phyloP scores from a whole-genome alignment of 1,140 invertebrate species.

The Drosophila ironensis region DNA sequence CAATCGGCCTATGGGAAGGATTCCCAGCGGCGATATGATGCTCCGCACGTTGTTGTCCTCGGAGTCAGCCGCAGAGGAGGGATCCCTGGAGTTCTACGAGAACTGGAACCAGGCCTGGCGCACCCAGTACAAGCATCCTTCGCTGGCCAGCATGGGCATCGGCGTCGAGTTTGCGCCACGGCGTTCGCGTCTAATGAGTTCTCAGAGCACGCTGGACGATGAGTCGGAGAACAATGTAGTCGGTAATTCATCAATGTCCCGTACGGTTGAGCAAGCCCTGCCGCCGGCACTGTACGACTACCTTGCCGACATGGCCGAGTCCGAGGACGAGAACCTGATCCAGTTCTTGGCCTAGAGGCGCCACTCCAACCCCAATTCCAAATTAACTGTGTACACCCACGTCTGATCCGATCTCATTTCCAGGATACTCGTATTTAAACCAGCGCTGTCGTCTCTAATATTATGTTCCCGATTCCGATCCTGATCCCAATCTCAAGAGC shows the following conservation, averaged over 20 bases:
- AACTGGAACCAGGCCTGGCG: constrained; percentile 31
- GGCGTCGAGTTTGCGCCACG: constrained; percentile 25
- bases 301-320: constrained; percentile 1
- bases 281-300: neutral
- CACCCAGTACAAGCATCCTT: constrained; percentile 7
- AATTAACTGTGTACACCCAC: too few relatives aligned
- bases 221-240: constrained; percentile 27
- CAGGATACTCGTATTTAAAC: constrained; percentile 12
- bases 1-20: neutral
- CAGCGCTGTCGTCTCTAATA: constrained; percentile 43
- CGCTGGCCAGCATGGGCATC: constrained; percentile 11
- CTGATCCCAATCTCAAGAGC: too few relatives aligned
- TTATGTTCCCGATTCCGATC: too few relatives aligned
- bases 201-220: neutral
- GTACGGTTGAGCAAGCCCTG: too few relatives aligned
- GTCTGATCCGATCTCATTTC: neutral
- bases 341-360: neutral
- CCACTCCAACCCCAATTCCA: neutral
- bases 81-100: constrained; percentile 37
- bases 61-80: constrained; percentile 9
- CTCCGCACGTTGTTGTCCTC: neutral
- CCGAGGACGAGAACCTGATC: constrained; percentile 29
- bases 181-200: neutral
- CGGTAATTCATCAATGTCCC: constrained; percentile 18
- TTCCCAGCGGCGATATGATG: neutral